These are phyloP conservation scores for Bemisia tabaci DNA, from an alignment of 1,140 invertebrate genomes.

Conservation along the genomic window DNA sequence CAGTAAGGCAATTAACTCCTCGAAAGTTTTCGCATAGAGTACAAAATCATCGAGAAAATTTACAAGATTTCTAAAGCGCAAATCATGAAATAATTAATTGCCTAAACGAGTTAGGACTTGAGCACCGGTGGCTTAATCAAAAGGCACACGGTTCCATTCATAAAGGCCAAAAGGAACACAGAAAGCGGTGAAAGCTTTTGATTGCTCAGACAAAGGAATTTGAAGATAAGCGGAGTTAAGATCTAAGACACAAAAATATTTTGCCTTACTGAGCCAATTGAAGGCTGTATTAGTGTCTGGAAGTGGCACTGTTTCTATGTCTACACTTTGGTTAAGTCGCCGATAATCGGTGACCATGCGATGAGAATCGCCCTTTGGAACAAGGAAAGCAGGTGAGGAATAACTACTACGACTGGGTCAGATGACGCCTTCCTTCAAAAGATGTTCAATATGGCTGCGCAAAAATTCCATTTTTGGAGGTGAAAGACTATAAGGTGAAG, in stretches of 20 bases:
- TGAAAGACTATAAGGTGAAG: background rate
- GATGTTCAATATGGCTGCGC: background rate
- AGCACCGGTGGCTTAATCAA: constrained; percentile 32
- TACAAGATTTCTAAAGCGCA: background rate
- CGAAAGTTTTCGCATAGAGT: background rate
- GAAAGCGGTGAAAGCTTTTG: constrained; percentile 28
- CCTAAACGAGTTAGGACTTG: constrained; percentile 32
- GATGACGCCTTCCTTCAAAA: background rate
- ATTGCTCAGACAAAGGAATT: background rate
- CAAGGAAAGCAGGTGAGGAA: background rate
- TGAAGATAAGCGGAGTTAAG: background rate
- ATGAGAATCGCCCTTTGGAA: background rate
- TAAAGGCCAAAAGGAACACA: constrained; percentile 30
- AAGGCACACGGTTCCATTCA: constrained; percentile 31
- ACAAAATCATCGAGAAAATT: constrained; percentile 12
- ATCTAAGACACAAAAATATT: background rate
- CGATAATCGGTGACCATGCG: background rate
- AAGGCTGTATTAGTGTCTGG: background rate
- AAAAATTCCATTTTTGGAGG: background rate
- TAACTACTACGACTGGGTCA: background rate
- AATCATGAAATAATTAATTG: constrained; percentile 14
- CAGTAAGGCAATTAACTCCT: constrained; percentile 8
- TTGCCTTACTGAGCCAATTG: background rate
- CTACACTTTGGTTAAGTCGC: too few species aligned
- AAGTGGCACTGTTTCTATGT: background rate